Percentiles rank a stretch among this genome's conserved stretches.
These are phyloP conservation scores for Polydrusus tereticollis DNA, from an alignment of 2,888 invertebrate genomes.

Conservation along the genomic window DNA sequence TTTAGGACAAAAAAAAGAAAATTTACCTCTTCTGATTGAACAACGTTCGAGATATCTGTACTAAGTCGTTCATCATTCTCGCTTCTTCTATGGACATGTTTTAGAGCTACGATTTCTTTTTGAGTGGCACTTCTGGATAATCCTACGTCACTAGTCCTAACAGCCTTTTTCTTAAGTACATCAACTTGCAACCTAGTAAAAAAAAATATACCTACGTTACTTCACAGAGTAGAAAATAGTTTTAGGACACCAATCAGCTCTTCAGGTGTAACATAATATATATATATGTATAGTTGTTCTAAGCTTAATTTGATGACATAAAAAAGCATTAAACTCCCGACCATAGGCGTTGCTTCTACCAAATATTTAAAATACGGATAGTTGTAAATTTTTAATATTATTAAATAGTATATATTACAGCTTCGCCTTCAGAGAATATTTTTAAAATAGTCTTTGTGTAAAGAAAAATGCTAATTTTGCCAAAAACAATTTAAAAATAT, in stretches of 20 bases:
- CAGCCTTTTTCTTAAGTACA: conserved; percentile 67
- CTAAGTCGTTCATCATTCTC: conserved; percentile 36
- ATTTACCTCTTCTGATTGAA: conserved; percentile 12
- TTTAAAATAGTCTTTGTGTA: too few relatives aligned
- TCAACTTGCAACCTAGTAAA: conserved; percentile 64
- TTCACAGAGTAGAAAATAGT: too few relatives aligned
- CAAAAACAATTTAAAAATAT: too few relatives aligned
- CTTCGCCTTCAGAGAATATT: too few relatives aligned
- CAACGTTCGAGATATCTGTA: neutral
- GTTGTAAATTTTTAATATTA: too few relatives aligned
- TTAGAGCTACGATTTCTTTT: conserved; percentile 49
- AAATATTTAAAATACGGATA: too few relatives aligned
- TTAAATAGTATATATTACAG: too few relatives aligned
- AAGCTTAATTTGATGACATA: too few relatives aligned
- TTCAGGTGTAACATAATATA: neutral
- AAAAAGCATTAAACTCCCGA: too few relatives aligned
- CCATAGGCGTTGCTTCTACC: too few relatives aligned
- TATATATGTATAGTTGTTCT: too few relatives aligned
- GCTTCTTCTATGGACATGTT: conserved; percentile 47
- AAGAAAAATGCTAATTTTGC: too few relatives aligned
- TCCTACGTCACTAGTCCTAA: conserved; percentile 51
- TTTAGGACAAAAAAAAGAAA: neutral
- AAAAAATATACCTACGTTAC: neutral
- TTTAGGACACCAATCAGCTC: neutral
- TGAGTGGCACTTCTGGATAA: conserved; percentile 38